Percentiles rank a stretch among this genome's conserved stretches.
These are phyloP conservation scores for Lycaena phlaeas DNA, from an alignment of 2,888 invertebrate genomes.

Conservation along the genomic window DNA sequence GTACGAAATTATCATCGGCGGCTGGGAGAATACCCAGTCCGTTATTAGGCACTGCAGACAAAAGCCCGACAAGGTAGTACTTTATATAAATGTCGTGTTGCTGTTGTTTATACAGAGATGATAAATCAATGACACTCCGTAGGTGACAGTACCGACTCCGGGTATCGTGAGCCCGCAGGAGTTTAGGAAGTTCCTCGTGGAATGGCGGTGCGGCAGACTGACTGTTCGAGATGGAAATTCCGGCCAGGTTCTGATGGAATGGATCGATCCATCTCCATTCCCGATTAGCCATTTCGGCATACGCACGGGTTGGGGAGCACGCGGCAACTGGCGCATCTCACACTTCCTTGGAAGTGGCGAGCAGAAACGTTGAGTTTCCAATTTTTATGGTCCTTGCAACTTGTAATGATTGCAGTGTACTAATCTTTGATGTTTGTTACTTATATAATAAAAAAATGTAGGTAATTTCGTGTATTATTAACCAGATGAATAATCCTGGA, in stretches of 20 bases:
- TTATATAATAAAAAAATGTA: constrained; percentile 4
- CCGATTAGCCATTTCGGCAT: constrained; percentile 75
- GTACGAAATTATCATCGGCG: constrained; percentile 79
- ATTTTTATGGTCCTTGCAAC: constrained; percentile 12
- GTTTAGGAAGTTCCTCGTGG: constrained; percentile 69
- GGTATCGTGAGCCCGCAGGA: constrained; percentile 71
- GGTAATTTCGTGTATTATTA: constrained; percentile 8
- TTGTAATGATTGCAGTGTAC: constrained; percentile 11
- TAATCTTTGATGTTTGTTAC: constrained; percentile 2
- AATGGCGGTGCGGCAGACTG: constrained; percentile 72
- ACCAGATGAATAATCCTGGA: constrained; percentile 24
- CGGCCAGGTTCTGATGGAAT: constrained; percentile 71
- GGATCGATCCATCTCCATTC: constrained; percentile 74
- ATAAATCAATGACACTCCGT: constrained; percentile 33
- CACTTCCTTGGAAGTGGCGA: constrained; percentile 39
- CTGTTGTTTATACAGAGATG: constrained; percentile 11
- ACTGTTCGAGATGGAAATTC: constrained; percentile 57
- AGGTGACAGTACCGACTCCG: constrained; percentile 74
- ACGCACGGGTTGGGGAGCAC: constrained; percentile 77
- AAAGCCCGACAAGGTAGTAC: constrained; percentile 75
- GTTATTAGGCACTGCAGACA: constrained; percentile 76
- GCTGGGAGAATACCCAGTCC: constrained; percentile 78
- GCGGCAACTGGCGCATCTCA: constrained; percentile 75
- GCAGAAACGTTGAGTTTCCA: constrained; percentile 52
- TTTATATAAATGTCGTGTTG: constrained; percentile 20